Base-by-base conservation (phyloP, 2,113 vertebrate species). In the Channa maculata region DNA sequence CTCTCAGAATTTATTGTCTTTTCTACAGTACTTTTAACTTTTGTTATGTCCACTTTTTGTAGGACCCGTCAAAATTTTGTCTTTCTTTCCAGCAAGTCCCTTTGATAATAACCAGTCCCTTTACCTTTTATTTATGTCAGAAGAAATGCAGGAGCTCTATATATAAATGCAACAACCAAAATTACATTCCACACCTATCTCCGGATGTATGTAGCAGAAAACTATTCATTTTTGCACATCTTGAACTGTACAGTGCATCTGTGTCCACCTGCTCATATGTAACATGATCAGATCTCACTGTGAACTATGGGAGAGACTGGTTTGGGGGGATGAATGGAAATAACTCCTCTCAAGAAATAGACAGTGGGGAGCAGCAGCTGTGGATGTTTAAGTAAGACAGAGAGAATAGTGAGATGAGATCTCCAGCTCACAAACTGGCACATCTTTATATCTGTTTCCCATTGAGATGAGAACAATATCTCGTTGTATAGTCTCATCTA, bases 201-300 rank as follows among this genome's bases (percentile, higher is more conserved):
- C 66, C 88, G 87, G 92, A 92, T 92, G 82, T 90, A 92, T 89
- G 92, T 93, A 93, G 92, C 92, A 93, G 67, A 89, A 88, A 86
- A 87, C 86, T 86, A 83, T 88, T 80, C 9, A 59, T 66, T 83
- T 88, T 91, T 89, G 82, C 79, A 90, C 87, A 80, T 89, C 75
- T 88, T 84, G 60, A 81, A 85, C 75, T 86, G 88, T 87, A 90
- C 87, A 83, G 80, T 45, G 44, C 53, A 70, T 74, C 45, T 67
- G 51, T 84, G 66, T 84, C 82, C 52, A 57, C 67, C 81, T 85
- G 77, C 82, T 85, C 70, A 71, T 73, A 72, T 83, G 80, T 78
- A 77, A 88, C 80, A 62, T 65, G 65, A 74, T 86, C 67, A 80
- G 82, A 83, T 86, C 86, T 85, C 83, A 86, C 78, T 76, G 84